Evolutionary conservation across 2,797 vertebrate species (phyloP).

Genomic region (Manis pentadactyla): DNA sequence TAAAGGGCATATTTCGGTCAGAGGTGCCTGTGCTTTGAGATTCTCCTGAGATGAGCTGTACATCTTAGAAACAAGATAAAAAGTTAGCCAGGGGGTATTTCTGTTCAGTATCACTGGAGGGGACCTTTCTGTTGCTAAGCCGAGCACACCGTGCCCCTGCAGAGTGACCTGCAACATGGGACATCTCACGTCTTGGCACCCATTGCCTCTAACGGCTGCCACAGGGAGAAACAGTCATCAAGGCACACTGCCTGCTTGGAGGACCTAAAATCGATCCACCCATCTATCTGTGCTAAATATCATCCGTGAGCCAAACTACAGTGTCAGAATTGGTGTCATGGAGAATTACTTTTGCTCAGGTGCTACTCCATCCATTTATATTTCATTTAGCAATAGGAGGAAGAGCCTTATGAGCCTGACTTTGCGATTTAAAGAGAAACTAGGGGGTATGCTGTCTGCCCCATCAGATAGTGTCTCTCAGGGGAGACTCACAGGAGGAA

Average conservation of each 20-base stretch:
- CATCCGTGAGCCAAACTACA: not conserved
- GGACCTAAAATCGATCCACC: not conserved
- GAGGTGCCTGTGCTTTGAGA: not conserved
- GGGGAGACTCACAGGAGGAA: not conserved
- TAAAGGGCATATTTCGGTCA: not conserved
- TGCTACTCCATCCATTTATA: constrained; percentile 38
- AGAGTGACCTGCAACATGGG: not conserved
- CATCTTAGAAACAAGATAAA: no score
- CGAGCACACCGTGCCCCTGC: not conserved
- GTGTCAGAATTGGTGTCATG: not conserved
- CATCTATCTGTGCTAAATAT: not conserved
- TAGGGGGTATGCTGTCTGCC: not conserved
- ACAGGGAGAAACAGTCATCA: not conserved
- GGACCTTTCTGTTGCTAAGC: not conserved
- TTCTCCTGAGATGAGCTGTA: not conserved
- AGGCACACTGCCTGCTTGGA: not conserved
- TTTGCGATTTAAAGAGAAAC: not conserved
- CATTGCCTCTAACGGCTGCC: no score
- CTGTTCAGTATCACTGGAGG: not conserved
- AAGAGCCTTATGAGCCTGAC: not conserved
- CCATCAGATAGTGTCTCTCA: not conserved
- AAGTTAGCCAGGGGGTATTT: no score
- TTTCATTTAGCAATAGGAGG: not conserved
- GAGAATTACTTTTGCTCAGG: constrained; percentile 34
- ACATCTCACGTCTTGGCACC: not conserved